Base-by-base conservation (phyloP, 2,888 invertebrate genomes). In the Prenolepis imparis region DNA sequence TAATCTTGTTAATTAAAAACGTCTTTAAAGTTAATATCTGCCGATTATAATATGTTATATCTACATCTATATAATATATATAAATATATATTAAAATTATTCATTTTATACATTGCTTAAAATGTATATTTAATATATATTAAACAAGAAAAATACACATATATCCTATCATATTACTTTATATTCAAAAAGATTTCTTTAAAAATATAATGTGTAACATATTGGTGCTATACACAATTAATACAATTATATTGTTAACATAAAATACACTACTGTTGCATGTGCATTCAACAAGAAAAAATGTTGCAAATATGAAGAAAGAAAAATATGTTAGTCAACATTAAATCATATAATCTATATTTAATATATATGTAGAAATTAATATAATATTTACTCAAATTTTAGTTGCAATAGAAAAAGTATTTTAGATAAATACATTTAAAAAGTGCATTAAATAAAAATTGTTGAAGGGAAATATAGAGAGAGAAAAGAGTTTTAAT, bases 271-370 rank as follows among this genome's bases (percentile, higher is more conserved):
- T 48, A 64, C 9, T 41, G 28, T 32, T 48, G 15, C n/a, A 32
- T n/a, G n/a, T 78, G 41, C 68, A 12, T 70, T 57, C 9, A 21
- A 78, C 4, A 32, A 57, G 15, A 28, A 78, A 68, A 48, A 32
- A 28, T 1, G 5, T 44, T 77, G 70, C 41, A 41, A 59, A 32
- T 44, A 5, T 68, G 24, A 77, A 6, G 11, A 24, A 70, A 32
- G 11, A 57, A 39, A 32, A 15, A 55, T 57, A 28, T 2, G n/a
- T 36, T n/a, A 59, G 57, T 12, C 12, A 72, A 59, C 18, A 0
- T 57, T 28, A 77, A 18, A 59, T 36, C 4, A n/a, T n/a, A n/a
- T n/a, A n/a, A n/a, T n/a, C n/a, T n/a, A n/a, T n/a, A n/a, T n/a
- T n/a, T 12, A 68, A 78, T 28, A 32, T 24, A 70, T 52, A 18